A percentile compares a stretch with the other conserved stretches of the same genome.
phyloP scores from a whole-genome alignment of 2,888 invertebrate genomes.

The Ichneumoninae sp. region DNA sequence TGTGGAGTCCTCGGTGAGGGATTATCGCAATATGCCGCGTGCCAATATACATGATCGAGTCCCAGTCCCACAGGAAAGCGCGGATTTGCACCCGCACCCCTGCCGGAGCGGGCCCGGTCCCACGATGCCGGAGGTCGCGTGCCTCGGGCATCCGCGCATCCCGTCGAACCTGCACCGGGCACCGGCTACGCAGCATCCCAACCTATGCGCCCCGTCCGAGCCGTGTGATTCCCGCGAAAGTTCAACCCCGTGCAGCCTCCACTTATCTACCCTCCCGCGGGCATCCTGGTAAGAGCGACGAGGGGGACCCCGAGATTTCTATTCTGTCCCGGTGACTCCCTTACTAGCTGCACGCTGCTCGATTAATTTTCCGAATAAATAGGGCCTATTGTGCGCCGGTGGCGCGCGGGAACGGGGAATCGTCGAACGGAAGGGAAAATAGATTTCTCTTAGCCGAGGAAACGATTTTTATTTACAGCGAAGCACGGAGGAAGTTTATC shows the following conservation, averaged over 20 bases:
- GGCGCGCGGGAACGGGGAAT: not conserved
- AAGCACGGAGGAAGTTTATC: too few relatives aligned
- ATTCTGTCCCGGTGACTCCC: constrained; percentile 52
- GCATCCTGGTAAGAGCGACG: not conserved
- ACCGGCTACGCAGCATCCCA: constrained; percentile 55
- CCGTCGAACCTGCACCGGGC: constrained; percentile 67
- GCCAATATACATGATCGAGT: constrained; percentile 79
- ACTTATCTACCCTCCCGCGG: constrained; percentile 27
- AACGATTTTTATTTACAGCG: too few relatives aligned
- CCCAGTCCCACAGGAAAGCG: constrained; percentile 41
- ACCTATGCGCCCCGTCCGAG: constrained; percentile 72
- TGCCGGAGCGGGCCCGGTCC: constrained; percentile 57
- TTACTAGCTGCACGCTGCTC: constrained; percentile 42
- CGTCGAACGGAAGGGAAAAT: constrained; percentile 14
- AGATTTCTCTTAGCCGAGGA: not conserved
- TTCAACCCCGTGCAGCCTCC: constrained; percentile 10
- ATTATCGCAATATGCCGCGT: constrained; percentile 81
- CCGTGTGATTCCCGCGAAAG: constrained; percentile 79
- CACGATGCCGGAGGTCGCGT: constrained; percentile 67
- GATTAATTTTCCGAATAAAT: constrained; percentile 57
- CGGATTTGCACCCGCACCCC: constrained; percentile 47
- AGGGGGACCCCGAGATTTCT: constrained; percentile 52
- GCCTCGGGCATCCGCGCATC: constrained; percentile 45
- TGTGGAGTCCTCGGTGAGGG: constrained; percentile 38
- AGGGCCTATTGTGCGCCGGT: not conserved